Evolutionary conservation across 2,113 vertebrate species (phyloP).

Genomic region (Peucedramus taeniatus): DNA sequence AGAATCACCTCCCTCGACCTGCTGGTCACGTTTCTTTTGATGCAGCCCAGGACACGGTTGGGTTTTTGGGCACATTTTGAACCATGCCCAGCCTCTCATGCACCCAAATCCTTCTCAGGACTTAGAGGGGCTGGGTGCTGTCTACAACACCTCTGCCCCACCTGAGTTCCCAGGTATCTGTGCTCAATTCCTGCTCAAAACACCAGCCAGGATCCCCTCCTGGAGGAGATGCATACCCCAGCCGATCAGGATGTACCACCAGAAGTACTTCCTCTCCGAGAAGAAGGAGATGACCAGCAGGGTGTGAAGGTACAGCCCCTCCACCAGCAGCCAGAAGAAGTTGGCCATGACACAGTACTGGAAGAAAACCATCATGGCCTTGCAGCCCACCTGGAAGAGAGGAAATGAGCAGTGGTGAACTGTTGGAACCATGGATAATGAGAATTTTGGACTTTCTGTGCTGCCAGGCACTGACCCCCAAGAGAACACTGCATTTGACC

Average conservation of each 20-base stretch:
- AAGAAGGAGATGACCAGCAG: conserved; percentile 93
- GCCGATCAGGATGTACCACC: conserved; percentile 96
- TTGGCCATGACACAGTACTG: conserved; percentile 97
- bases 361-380: conserved; percentile 90
- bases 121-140: fast-evolving
- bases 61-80: not conserved
- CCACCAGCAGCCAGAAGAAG: conserved; percentile 97
- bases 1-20: not conserved
- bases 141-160: not conserved
- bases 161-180: not conserved
- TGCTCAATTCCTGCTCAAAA: not conserved
- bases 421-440: not conserved
- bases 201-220: not conserved
- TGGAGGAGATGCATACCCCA: conserved; percentile 82
- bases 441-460: not conserved
- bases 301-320: conserved; percentile 91
- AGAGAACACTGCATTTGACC: not conserved
- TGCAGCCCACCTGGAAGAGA: conserved; percentile 85
- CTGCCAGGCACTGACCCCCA: not conserved
- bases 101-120: not conserved
- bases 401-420: not conserved
- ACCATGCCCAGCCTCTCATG: not conserved
- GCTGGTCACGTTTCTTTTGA: fast-evolving
- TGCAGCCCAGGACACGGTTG: not conserved
- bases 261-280: conserved; percentile 96